These are phyloP conservation scores for Baronia brevicornis DNA, from an alignment of 2,888 invertebrate species.

Conservation along the genomic window DNA sequence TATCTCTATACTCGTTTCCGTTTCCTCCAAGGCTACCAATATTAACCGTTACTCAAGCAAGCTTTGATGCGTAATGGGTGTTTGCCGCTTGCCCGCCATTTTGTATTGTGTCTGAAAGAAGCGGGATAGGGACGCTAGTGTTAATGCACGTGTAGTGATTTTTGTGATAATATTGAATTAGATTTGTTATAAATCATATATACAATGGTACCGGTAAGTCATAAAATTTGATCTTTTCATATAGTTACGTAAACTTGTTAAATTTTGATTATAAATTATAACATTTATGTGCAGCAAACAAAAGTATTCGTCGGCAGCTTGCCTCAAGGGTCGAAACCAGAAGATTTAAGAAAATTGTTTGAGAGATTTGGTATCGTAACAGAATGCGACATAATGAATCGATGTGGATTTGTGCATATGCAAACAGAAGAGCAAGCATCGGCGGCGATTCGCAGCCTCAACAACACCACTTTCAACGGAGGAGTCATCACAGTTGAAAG, in stretches of 20 bases:
- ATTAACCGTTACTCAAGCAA: too few relatives aligned
- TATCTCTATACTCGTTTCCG: too few relatives aligned
- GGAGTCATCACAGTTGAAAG: conserved; percentile 89
- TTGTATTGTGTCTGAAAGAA: conserved; percentile 17
- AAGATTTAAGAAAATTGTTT: conserved; percentile 88
- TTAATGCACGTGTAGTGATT: conserved; percentile 19
- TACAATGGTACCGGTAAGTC: conserved; percentile 67
- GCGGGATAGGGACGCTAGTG: conserved; percentile 11
- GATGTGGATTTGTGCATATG: conserved; percentile 96
- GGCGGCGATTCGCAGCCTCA: conserved; percentile 86
- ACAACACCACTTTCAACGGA: conserved; percentile 89
- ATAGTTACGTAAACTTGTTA: conserved; percentile 20
- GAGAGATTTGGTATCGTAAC: conserved; percentile 90
- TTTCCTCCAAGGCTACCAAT: too few relatives aligned
- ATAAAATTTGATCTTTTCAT: conserved; percentile 9
- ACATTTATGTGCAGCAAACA: conserved; percentile 76
- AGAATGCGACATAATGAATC: conserved; percentile 95
- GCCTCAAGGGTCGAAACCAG: conserved; percentile 87
- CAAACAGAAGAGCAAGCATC: conserved; percentile 87
- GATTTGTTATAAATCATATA: conserved; percentile 14
- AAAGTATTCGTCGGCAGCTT: conserved; percentile 96
- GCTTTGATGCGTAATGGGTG: too few relatives aligned
- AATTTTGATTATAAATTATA: conserved; percentile 15
- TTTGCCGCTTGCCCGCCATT: conserved; percentile 21
- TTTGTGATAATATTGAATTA: conserved; percentile 18